phyloP scores from a whole-genome alignment of 1,140 invertebrate genomes.

The Galleria mellonella region DNA sequence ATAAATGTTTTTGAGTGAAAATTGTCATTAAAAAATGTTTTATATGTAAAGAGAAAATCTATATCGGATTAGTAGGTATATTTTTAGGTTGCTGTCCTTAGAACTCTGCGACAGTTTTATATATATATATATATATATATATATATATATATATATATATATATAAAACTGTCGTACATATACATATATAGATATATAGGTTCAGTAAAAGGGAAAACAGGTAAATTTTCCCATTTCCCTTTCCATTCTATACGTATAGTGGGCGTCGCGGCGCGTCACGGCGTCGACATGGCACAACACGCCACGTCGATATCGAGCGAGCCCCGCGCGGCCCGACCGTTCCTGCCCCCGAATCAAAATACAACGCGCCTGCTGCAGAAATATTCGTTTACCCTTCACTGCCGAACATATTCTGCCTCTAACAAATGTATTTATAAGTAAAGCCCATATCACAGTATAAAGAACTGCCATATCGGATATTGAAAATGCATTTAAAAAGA shows the following conservation, averaged over 20 bases:
- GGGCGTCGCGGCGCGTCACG: constrained; percentile 5
- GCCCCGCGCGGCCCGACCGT: constrained; percentile 13
- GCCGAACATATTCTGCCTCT: no score
- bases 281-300: constrained; percentile 4
- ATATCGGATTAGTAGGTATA: no score
- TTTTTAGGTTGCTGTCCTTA: no score
- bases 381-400: constrained; percentile 30
- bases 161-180: neutral
- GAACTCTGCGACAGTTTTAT: no score
- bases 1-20: no score
- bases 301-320: constrained; percentile 20
- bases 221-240: constrained; percentile 20
- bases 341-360: constrained; percentile 18
- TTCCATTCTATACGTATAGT: constrained; percentile 7
- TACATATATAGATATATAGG: constrained; percentile 1
- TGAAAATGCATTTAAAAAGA: no score
- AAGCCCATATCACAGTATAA: constrained; percentile 6
- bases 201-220: constrained; percentile 16
- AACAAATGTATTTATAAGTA: constrained; percentile 14
- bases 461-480: no score
- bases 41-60: no score
- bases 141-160: neutral
- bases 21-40: no score
- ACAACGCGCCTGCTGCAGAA: constrained; percentile 26
- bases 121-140: neutral